Conservation (phyloP, 2,888 invertebrate species). For the Cataglyphis albicans region DNA sequence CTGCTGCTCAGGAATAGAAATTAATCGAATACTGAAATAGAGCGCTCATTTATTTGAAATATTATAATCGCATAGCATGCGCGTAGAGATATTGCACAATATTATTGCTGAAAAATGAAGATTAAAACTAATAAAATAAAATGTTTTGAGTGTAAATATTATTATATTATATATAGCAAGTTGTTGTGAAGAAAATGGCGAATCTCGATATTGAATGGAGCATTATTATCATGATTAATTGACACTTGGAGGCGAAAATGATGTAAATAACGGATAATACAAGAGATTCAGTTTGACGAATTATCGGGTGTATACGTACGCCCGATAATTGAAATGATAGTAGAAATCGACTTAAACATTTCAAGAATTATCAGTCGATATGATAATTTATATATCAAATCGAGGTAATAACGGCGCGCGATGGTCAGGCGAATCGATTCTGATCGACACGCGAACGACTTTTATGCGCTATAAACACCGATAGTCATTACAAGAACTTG, state of each 20-base stretch:
- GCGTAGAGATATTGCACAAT: background rate
- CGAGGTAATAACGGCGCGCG: background rate
- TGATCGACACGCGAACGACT: background rate
- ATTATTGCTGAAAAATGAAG: background rate
- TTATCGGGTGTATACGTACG: background rate
- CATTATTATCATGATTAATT: background rate
- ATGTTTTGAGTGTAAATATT: background rate
- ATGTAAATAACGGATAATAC: background rate
- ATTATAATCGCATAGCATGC: background rate
- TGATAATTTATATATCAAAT: constrained; percentile 29
- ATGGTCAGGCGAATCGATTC: background rate
- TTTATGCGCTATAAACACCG: constrained; percentile 18
- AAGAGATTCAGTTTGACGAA: constrained; percentile 10
- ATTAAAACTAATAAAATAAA: background rate
- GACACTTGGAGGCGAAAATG: background rate
- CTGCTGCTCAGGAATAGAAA: constrained; percentile 18
- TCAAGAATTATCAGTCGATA: background rate
- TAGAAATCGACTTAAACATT: background rate
- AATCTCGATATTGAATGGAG: background rate
- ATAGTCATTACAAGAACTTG: background rate
- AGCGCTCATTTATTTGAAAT: background rate
- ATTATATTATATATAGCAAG: background rate
- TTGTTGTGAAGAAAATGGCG: background rate
- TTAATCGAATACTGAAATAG: constrained; percentile 24
- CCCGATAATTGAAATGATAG: background rate